These are phyloP conservation scores for Pseudomugil tenellus DNA, from an alignment of 2,797 vertebrate genomes.

Conservation along the genomic window DNA sequence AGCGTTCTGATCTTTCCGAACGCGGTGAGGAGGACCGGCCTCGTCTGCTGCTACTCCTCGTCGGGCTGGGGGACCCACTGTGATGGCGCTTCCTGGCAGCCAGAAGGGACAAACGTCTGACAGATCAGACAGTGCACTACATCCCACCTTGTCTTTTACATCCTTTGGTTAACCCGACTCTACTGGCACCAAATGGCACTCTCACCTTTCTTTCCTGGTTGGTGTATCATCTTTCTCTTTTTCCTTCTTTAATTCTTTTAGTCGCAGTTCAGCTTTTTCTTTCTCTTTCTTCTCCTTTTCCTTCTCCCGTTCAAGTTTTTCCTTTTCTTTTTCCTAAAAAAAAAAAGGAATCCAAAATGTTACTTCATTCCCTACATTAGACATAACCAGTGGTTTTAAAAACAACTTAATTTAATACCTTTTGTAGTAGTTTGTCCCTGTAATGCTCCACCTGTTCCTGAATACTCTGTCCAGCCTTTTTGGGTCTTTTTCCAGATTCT, in stretches of 20 bases:
- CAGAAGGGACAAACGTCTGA: constrained; percentile 33
- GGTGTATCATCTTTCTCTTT: constrained; percentile 87
- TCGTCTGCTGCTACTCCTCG: constrained; percentile 87
- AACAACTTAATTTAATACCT: constrained; percentile 74
- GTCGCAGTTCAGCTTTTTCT: constrained; percentile 90
- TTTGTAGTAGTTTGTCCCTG: constrained; percentile 95
- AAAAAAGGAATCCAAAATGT: constrained; percentile 22
- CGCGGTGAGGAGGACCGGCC: constrained; percentile 93
- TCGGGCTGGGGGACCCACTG: constrained; percentile 92
- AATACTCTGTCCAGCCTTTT: constrained; percentile 94
- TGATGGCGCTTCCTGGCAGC: constrained; percentile 91
- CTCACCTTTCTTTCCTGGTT: constrained; percentile 94
- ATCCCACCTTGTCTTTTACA: background rate
- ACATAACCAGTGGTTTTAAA: background rate
- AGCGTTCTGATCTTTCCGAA: constrained; percentile 89
- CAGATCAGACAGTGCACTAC: constrained; percentile 17
- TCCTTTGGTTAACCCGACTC: background rate
- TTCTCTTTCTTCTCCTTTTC: constrained; percentile 93
- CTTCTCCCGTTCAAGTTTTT: constrained; percentile 90
- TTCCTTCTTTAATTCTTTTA: constrained; percentile 88
- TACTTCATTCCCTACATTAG: background rate
- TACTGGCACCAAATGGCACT: background rate
- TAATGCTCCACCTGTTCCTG: constrained; percentile 99
- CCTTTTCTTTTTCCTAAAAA: constrained; percentile 94
- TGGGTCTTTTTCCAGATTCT: constrained; percentile 96